These are phyloP conservation scores for Istiophorus platypterus DNA, from an alignment of 2,113 vertebrate species.

Conservation along the genomic window DNA sequence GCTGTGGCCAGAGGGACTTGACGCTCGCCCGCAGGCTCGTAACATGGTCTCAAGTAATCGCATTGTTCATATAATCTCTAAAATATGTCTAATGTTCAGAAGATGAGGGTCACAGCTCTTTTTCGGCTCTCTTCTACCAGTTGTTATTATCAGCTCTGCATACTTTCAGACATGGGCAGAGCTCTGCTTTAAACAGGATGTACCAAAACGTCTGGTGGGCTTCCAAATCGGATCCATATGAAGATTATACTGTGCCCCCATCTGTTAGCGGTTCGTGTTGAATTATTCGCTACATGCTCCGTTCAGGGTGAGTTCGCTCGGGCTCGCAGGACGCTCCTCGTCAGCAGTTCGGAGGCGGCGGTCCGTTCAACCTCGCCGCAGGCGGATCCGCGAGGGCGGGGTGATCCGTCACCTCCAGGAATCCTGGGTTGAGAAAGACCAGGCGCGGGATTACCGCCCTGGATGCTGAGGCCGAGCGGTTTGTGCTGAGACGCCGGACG, in stretches of 20 bases:
- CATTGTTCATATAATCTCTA: conserved; percentile 26
- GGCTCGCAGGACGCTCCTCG: conserved; percentile 66
- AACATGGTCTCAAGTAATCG: background rate
- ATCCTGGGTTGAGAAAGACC: conserved; percentile 65
- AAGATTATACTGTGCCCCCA: conserved; percentile 79
- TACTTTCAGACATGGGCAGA: conserved; percentile 62
- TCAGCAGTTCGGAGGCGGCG: conserved; percentile 70
- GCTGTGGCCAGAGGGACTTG: background rate
- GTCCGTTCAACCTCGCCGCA: conserved; percentile 48
- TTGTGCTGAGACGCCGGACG: conserved; percentile 54
- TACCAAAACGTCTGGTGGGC: conserved; percentile 64
- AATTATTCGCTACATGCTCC: conserved; percentile 80
- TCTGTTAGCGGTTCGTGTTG: conserved; percentile 79
- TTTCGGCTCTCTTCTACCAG: conserved; percentile 37
- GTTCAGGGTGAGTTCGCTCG: conserved; percentile 74
- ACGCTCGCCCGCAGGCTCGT: background rate
- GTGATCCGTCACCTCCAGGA: conserved; percentile 71
- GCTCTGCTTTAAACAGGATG: conserved; percentile 74
- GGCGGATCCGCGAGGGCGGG: conserved; percentile 44
- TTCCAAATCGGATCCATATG: conserved; percentile 83
- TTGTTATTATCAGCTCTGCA: conserved; percentile 53
- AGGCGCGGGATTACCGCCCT: conserved; percentile 70
- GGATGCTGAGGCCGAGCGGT: conserved; percentile 65
- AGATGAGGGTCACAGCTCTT: conserved; percentile 47
- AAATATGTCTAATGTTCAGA: conserved; percentile 18